Percentiles rank a stretch among this genome's conserved stretches.
Conservation (phyloP, 92 coral and sea anemone species). For the Heliopora coerulea region DNA sequence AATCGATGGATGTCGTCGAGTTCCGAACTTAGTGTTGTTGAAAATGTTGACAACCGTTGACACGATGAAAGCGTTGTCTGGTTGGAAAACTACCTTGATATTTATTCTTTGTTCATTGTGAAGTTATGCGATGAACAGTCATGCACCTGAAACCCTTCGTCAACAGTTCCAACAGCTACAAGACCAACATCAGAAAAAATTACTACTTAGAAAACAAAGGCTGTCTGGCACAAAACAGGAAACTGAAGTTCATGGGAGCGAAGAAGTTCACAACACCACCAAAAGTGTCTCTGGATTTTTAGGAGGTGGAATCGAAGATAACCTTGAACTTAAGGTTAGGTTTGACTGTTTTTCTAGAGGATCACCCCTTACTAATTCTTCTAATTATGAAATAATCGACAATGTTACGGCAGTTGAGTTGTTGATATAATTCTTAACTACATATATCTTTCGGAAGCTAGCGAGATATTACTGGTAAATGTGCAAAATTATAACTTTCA, state of each 20-base stretch:
- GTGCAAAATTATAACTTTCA: too few species aligned
- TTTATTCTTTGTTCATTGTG: not conserved
- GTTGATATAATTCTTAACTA: too few species aligned
- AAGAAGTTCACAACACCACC: not conserved
- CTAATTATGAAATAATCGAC: not conserved
- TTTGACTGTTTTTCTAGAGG: not conserved
- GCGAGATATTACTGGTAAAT: too few species aligned
- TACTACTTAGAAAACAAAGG: conserved; percentile 77
- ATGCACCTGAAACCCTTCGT: conserved; percentile 66
- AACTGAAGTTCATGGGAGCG: not conserved
- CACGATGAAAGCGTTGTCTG: not conserved
- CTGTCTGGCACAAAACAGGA: conserved; percentile 47
- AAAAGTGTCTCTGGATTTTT: conserved; percentile 23
- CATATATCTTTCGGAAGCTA: too few species aligned
- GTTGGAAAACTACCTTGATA: not conserved
- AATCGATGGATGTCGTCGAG: not conserved
- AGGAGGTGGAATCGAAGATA: conserved; percentile 47
- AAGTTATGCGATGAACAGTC: conserved; percentile 43
- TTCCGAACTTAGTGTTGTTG: not conserved
- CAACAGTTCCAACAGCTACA: conserved; percentile 91
- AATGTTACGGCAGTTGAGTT: too few species aligned
- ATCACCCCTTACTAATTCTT: not conserved
- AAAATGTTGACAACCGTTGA: conserved; percentile 2
- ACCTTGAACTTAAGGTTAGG: conserved; percentile 71
- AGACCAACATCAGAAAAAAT: conserved; percentile 87